Conservation (phyloP, 1,140 invertebrate species). For the Tetraneura akinire region DNA sequence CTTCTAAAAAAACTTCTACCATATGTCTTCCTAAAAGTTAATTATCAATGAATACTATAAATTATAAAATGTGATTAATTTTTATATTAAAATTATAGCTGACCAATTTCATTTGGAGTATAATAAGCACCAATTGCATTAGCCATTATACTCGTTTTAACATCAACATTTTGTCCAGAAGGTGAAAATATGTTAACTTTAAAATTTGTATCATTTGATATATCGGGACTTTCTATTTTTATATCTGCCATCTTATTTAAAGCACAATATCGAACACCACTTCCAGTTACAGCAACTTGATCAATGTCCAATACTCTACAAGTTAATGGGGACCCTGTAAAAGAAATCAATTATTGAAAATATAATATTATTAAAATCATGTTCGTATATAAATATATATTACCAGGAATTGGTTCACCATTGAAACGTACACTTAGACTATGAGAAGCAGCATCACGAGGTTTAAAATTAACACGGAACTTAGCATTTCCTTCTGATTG, state of each 20-base stretch:
- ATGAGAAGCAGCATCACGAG: slow-evolving; percentile 85
- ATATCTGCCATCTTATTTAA: slow-evolving; percentile 65
- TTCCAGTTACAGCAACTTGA: slow-evolving; percentile 65
- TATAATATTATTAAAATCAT: neutral
- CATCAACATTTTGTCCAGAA: slow-evolving; percentile 73
- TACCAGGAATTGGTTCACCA: slow-evolving; percentile 87
- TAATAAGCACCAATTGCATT: slow-evolving; percentile 74
- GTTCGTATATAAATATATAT: slow-evolving; percentile 37
- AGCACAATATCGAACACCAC: slow-evolving; percentile 66
- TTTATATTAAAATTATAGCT: slow-evolving; percentile 48
- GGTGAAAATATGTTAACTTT: slow-evolving; percentile 76
- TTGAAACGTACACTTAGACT: slow-evolving; percentile 93
- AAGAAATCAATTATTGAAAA: neutral
- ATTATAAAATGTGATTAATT: neutral
- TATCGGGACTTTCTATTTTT: slow-evolving; percentile 61
- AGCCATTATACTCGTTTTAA: slow-evolving; percentile 64
- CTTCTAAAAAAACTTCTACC: slow-evolving; percentile 77
- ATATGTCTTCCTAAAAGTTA: slow-evolving; percentile 71
- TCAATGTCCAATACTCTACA: slow-evolving; percentile 73
- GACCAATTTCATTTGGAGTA: slow-evolving; percentile 77
- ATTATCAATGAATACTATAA: slow-evolving; percentile 16
- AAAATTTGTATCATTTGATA: slow-evolving; percentile 59
- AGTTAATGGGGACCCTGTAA: slow-evolving; percentile 79
- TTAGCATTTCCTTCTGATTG: slow-evolving; percentile 95
- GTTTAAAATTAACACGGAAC: slow-evolving; percentile 95